Evolutionary conservation across 2,888 invertebrate species (phyloP).

Genomic region (Lepidocyrtinus sp.): DNA sequence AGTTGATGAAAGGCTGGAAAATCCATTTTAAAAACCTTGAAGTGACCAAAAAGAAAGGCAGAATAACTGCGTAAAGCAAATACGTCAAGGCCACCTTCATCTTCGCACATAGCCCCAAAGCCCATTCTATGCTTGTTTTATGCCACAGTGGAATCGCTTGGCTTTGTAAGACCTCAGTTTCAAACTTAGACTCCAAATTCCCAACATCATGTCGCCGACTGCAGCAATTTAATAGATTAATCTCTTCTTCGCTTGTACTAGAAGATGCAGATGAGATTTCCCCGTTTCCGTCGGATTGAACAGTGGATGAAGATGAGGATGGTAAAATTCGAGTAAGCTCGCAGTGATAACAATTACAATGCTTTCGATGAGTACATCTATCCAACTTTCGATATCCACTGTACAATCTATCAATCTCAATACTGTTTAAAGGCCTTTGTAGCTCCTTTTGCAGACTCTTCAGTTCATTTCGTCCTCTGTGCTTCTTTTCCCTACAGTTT

Average conservation of each 20-base stretch:
- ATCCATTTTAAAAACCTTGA: background rate
- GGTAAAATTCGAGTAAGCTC: constrained; percentile 8
- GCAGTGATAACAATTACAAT: constrained; percentile 49
- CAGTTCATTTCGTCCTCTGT: constrained; percentile 38
- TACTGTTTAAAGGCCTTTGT: constrained; percentile 35
- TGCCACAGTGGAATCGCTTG: too few relatives aligned
- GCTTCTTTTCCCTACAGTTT: too few relatives aligned
- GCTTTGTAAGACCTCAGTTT: too few relatives aligned
- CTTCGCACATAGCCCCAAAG: background rate
- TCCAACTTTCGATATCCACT: constrained; percentile 38
- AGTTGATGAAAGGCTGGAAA: background rate
- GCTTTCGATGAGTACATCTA: constrained; percentile 28
- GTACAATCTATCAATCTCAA: constrained; percentile 49
- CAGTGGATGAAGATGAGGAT: constrained; percentile 13
- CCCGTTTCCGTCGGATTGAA: background rate
- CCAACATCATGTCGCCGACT: too few relatives aligned
- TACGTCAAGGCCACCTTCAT: background rate
- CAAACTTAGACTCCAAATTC: too few relatives aligned
- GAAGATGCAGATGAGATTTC: too few relatives aligned
- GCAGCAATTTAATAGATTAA: too few relatives aligned
- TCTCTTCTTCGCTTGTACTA: constrained; percentile 16
- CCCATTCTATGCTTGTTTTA: too few relatives aligned
- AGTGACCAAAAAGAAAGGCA: background rate
- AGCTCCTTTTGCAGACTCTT: constrained; percentile 23
- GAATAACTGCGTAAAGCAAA: background rate